Conservation (phyloP, 1,140 invertebrate species). For the Hycleus cichorii region DNA sequence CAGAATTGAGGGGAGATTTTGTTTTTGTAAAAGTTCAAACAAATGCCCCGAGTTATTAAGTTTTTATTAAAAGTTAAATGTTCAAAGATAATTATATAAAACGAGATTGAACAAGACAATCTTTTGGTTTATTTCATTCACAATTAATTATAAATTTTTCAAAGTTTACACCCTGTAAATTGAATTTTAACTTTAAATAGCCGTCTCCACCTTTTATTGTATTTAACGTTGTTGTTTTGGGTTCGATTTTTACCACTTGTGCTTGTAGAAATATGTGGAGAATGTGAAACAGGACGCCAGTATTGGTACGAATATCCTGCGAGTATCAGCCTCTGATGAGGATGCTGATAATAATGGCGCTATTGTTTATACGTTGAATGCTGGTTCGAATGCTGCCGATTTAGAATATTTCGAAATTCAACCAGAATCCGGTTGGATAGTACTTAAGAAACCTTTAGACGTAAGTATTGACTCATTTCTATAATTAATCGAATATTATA, state of each 20-base stretch:
- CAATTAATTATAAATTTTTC: too few relatives aligned
- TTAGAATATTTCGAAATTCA: conserved; percentile 93
- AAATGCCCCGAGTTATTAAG: too few relatives aligned
- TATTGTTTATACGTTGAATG: conserved; percentile 84
- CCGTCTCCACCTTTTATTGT: background rate
- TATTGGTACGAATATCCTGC: conserved; percentile 87
- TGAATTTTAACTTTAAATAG: too few relatives aligned
- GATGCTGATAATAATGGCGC: conserved; percentile 94
- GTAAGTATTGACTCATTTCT: conserved; percentile 61
- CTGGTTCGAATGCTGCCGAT: conserved; percentile 75
- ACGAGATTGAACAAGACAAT: too few relatives aligned
- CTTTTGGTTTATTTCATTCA: too few relatives aligned
- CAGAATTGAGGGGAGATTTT: too few relatives aligned
- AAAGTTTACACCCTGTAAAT: too few relatives aligned
- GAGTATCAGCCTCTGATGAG: conserved; percentile 90
- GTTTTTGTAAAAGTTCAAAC: too few relatives aligned
- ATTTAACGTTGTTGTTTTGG: background rate
- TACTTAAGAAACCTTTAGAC: conserved; percentile 86
- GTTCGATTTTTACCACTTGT: background rate
- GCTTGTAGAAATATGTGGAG: conserved; percentile 83
- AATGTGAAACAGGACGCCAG: conserved; percentile 95
- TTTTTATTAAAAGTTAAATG: too few relatives aligned
- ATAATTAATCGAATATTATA: background rate
- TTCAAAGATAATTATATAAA: too few relatives aligned
- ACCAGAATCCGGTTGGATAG: conserved; percentile 93